A percentile compares a stretch with the other conserved stretches of the same genome.
These are phyloP conservation scores for Allacma fusca DNA, from an alignment of 2,888 invertebrate species.

Conservation along the genomic window DNA sequence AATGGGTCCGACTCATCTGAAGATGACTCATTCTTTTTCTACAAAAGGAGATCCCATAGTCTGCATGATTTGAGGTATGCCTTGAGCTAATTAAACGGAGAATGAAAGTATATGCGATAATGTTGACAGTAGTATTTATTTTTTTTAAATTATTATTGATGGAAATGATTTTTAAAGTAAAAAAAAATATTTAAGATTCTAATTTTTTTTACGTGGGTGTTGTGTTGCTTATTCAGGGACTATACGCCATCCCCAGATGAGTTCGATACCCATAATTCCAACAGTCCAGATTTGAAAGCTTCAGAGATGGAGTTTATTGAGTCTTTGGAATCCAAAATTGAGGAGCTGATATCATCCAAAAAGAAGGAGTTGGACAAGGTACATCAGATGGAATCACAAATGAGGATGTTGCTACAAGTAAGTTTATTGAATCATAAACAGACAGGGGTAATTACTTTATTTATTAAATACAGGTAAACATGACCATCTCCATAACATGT, in stretches of 20 bases:
- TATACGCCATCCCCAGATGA: constrained; percentile 58
- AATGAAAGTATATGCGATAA: no score
- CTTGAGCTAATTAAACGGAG: no score
- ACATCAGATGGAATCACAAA: constrained; percentile 56
- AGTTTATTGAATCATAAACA: no score
- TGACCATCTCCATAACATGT: no score
- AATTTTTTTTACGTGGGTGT: not conserved
- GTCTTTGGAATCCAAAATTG: constrained; percentile 56
- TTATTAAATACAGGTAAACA: no score
- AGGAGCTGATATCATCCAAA: constrained; percentile 55
- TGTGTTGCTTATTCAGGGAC: constrained; percentile 49
- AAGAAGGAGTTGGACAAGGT: constrained; percentile 57
- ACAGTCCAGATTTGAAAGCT: constrained; percentile 59
- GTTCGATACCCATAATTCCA: constrained; percentile 56
- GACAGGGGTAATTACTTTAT: no score
- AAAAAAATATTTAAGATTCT: not conserved
- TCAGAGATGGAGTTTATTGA: constrained; percentile 60
- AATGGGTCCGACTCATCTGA: constrained; percentile 58
- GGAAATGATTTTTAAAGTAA: no score
- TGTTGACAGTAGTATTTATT: no score
- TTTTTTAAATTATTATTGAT: no score
- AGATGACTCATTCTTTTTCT: constrained; percentile 54
- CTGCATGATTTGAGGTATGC: constrained; percentile 60
- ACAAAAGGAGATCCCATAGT: constrained; percentile 56
- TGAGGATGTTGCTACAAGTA: constrained; percentile 58